Base-by-base conservation (phyloP, 2,888 invertebrate species). In the Oxyscelio sp. region DNA sequence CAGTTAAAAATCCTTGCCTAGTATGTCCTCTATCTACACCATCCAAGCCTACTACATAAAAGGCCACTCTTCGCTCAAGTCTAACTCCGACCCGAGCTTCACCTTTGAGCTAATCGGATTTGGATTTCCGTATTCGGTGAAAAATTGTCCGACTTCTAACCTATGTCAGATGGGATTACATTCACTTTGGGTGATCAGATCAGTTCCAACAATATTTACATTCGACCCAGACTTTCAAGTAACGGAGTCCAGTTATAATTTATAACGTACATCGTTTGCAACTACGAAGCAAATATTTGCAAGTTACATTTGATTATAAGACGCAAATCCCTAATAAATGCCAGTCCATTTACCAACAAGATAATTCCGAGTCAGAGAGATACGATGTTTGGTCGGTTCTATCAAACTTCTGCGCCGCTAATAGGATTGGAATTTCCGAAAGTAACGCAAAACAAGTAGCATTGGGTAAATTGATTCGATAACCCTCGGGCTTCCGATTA, bases 131-230 rank as follows among this genome's bases (percentile, higher is more conserved):
- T 17, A 22, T 17, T 5, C 22, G 3, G 34, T 61, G 78, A 78
- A 78, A 78, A 78, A 78, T 78, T 61, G 52, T 31, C 21, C 54
- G 52, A 78, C 58, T 68, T 17, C 68, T 59, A 78, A 59, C 75
- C 66, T 21, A 27, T 15, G 68, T 68, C 68, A 45, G 61, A 61
- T 5, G 22, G 61, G 68, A 68, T 78, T 78, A 78, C 70, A 79
- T 79, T 71, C 71, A 70, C 70, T 79, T 79, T 71, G 65, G 56
- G 34, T 65, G 54, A 63, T 79, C 63, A 56, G 61, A 79, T 71
- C 68, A 56, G 65, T 52, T 65, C 65, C 15, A 59, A 66, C 54
- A 63, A 78, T 78, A 78, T 78, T 78, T 78, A 70, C 70, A 70
- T 63, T 70, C 56, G 34, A 63, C 77, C 34, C 2, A 24, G 22